Evolutionary conservation across 2,797 vertebrate genomes (phyloP).

Genomic region (Acrossocheilus wenchowensis): DNA sequence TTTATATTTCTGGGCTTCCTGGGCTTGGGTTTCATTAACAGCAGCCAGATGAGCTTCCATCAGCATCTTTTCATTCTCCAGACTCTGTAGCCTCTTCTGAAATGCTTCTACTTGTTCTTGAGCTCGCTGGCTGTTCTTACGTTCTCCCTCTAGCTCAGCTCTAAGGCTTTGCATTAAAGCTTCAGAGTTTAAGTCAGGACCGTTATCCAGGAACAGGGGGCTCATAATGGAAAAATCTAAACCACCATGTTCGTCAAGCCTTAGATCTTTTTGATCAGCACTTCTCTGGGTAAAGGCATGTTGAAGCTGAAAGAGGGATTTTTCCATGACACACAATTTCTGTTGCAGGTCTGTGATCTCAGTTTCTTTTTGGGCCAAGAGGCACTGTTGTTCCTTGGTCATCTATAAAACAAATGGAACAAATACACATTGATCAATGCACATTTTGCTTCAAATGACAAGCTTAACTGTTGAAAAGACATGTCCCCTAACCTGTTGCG

Average conservation of each 20-base stretch:
- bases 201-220: conserved; percentile 57
- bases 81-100: conserved; percentile 71
- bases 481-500: conserved; percentile 59
- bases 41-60: conserved; percentile 70
- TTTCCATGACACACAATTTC: conserved; percentile 60
- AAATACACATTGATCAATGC: background rate
- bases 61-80: conserved; percentile 72
- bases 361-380: conserved; percentile 62
- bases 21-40: conserved; percentile 70
- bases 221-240: background rate
- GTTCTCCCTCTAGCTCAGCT: conserved; percentile 74
- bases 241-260: background rate
- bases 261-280: conserved; percentile 18
- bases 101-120: conserved; percentile 67
- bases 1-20: conserved; percentile 76
- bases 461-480: background rate
- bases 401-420: conserved; percentile 29
- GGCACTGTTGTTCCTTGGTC: conserved; percentile 51
- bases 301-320: conserved; percentile 61
- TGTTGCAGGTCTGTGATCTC: conserved; percentile 65
- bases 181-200: conserved; percentile 52
- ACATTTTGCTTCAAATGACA: background rate
- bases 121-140: conserved; percentile 66
- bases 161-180: conserved; percentile 66
- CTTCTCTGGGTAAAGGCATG: conserved; percentile 52